A percentile compares a stretch with the other conserved stretches of the same genome.
phyloP scores from a whole-genome alignment of 2,888 invertebrate species.

The Pseudococcus jackbeardsleyi region DNA sequence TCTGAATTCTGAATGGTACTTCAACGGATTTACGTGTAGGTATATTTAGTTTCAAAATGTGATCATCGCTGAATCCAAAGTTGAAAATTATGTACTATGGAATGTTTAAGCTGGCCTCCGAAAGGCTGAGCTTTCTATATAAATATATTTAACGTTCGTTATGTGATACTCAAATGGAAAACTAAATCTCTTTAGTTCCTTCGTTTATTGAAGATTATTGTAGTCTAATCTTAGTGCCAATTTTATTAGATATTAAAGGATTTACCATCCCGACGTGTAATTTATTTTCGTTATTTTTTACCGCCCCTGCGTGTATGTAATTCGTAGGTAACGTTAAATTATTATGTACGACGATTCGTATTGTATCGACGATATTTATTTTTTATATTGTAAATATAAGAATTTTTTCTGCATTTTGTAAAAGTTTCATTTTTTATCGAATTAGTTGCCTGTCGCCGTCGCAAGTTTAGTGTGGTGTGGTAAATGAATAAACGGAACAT shows the following conservation, averaged over 20 bases:
- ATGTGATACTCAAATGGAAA: conserved; percentile 30
- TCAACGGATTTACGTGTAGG: conserved; percentile 17
- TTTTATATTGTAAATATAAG: not conserved
- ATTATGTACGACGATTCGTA: not conserved
- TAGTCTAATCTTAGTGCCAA: conserved; percentile 41
- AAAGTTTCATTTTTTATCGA: no score
- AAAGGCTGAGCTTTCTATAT: not conserved
- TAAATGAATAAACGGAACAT: no score
- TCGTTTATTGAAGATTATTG: conserved; percentile 22
- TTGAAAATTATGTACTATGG: conserved; percentile 18
- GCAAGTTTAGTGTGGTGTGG: no score
- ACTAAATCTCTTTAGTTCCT: conserved; percentile 51
- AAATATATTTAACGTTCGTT: not conserved
- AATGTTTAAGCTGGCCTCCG: not conserved
- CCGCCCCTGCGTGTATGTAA: not conserved
- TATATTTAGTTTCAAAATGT: conserved; percentile 23
- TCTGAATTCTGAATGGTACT: conserved; percentile 60
- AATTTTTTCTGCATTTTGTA: not conserved
- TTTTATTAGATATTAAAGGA: not conserved
- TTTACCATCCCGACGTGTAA: not conserved
- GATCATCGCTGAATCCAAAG: conserved; percentile 23
- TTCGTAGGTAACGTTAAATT: not conserved
- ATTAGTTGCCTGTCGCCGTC: no score
- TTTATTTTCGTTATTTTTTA: conserved; percentile 13
- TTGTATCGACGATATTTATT: conserved; percentile 14